Percentiles rank a stretch among this genome's conserved stretches.
These are phyloP conservation scores for Lethrus apterus DNA, from an alignment of 1,140 invertebrate species.

Conservation along the genomic window DNA sequence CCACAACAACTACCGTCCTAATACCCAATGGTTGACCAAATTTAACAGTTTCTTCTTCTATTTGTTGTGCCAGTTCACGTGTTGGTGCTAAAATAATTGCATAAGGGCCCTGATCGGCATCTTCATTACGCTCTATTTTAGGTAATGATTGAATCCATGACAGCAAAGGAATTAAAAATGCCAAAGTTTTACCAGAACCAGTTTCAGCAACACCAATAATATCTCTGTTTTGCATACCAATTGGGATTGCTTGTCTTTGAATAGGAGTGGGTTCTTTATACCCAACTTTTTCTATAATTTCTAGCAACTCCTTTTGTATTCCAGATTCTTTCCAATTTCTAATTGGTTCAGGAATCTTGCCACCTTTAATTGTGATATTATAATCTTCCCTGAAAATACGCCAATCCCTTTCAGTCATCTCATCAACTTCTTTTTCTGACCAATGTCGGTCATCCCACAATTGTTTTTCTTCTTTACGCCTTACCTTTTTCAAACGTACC, in stretches of 20 bases:
- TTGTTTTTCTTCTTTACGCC: conserved; percentile 95
- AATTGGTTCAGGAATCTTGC: conserved; percentile 93
- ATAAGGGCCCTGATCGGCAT: conserved; percentile 96
- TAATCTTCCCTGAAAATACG: conserved; percentile 99
- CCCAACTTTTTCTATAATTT: conserved; percentile 92
- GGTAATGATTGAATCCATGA: conserved; percentile 98
- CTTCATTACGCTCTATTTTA: conserved; percentile 87
- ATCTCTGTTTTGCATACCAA: conserved; percentile 96
- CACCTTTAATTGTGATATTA: conserved; percentile 98
- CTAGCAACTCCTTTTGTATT: conserved; percentile 86
- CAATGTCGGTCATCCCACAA: conserved; percentile 99
- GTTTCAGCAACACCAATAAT: conserved; percentile 99
- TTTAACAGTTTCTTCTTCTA: conserved; percentile 98
- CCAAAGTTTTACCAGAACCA: conserved; percentile 87
- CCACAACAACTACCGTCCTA: conserved; percentile 95
- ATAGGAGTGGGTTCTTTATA: conserved; percentile 99
- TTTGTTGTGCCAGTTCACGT: conserved; percentile 98
- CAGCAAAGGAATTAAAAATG: conserved; percentile 94
- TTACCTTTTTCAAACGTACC: conserved; percentile 86
- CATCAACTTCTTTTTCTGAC: conserved; percentile 87
- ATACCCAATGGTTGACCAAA: conserved; percentile 94
- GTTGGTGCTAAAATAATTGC: conserved; percentile 98
- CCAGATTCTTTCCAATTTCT: conserved; percentile 90
- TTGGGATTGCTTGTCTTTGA: conserved; percentile 98
- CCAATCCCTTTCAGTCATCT: conserved; percentile 99